Evolutionary conservation across 2,888 invertebrate genomes (phyloP), one percentile per base, ranked within the genome.

Genomic region (Drosophila maculinotata): DNA sequence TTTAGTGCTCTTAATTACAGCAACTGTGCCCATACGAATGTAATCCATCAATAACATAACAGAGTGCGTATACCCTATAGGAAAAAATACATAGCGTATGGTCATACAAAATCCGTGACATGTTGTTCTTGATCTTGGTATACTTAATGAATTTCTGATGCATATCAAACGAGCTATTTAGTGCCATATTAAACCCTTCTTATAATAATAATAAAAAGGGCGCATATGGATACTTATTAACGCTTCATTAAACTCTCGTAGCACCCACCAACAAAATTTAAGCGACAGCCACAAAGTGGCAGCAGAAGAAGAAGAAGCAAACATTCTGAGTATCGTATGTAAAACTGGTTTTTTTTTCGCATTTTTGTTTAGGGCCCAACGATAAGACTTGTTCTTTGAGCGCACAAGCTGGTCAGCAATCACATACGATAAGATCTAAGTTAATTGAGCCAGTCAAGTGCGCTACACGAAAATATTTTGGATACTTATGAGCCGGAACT

Each of bases 391-490:
- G 69, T 51, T 59, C 49, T 58, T 47, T 42, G 33, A 41, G 60
- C 44, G 42, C 59, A 49, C 64, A 63, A 41, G 49, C 26, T 49
- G 57, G 31, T 38, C 68, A 42, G 45, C 69, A 69, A 68, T 67
- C 59, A 36, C 52, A 49, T 39, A 45, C 52, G 81, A 78, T 80
- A 73, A 73, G 75, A 80, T 77, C 79, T 65, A 69, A 80, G 85
- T 84, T 87, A 87, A 78, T 87, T 80, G 82, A 87, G 85, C 62
- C 52, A 38, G 68, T 47, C 72, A 79, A 85, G 87, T 83, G 85
- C 78, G 85, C 81, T 81, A 64, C 53, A 56, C 56, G 44, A 44
- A 28, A 60, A 25, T 26, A 60, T 53, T 48, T 49, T 48, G 41
- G 48, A 26, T 12, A 59, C 33, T 26, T 51, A 60, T 42, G 51